These are phyloP conservation scores for Cheilosia variabilis DNA, from an alignment of 2,888 invertebrate species.

Conservation along the genomic window DNA sequence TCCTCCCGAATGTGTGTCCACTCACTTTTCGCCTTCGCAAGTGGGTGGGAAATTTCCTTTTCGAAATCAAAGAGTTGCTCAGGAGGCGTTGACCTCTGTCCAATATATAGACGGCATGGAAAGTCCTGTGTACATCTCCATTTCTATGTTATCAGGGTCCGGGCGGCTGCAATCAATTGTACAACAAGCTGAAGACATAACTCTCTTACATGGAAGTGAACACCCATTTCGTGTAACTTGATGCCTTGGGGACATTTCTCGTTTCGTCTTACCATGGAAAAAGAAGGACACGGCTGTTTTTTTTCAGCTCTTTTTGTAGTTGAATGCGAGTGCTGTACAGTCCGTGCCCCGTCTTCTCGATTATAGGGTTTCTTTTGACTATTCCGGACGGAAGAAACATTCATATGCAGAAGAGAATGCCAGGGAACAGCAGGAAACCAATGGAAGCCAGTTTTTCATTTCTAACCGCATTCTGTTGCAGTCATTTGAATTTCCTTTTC, in stretches of 20 bases:
- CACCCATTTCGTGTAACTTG: conserved; percentile 65
- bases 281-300: conserved; percentile 19
- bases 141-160: conserved; percentile 22
- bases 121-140: neutral
- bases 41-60: conserved; percentile 2
- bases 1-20: too few relatives aligned
- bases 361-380: conserved; percentile 49
- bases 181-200: conserved; percentile 57
- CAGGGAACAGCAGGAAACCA: conserved; percentile 8
- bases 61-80: conserved; percentile 27
- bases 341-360: conserved; percentile 13
- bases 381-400: conserved; percentile 32
- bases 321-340: conserved; percentile 1
- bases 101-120: neutral
- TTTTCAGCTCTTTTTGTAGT: neutral
- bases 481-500: conserved; percentile 56
- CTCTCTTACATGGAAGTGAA: conserved; percentile 47
- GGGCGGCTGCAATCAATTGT: conserved; percentile 45
- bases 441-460: conserved; percentile 30
- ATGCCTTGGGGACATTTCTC: conserved; percentile 55
- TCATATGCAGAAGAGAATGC: conserved; percentile 14
- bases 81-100: conserved; percentile 44
- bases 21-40: neutral
- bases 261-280: conserved; percentile 15
- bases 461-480: conserved; percentile 37